phyloP scores from a whole-genome alignment of 2,888 invertebrate species.

The Drosophila ezoana region DNA sequence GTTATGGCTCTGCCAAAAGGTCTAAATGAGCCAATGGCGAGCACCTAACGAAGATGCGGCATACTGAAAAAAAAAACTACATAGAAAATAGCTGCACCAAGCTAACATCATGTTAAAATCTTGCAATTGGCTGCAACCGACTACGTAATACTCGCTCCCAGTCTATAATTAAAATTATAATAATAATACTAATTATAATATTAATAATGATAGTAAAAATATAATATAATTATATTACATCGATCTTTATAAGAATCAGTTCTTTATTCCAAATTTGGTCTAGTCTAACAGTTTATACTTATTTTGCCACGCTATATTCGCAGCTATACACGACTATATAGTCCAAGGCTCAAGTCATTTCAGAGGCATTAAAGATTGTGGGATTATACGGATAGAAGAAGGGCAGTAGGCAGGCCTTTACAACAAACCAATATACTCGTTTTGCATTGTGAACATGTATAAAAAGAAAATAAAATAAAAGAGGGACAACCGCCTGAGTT shows the following conservation, averaged over 20 bases:
- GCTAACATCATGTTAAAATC: background rate
- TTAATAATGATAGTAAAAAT: too few relatives aligned
- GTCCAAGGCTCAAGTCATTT: too few relatives aligned
- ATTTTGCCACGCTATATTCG: too few relatives aligned
- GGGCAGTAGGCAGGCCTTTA: background rate
- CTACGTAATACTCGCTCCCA: background rate
- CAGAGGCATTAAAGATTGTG: too few relatives aligned
- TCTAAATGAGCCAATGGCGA: constrained; percentile 44
- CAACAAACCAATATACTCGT: background rate
- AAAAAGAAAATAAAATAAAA: constrained; percentile 3
- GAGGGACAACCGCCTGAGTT: constrained; percentile 48
- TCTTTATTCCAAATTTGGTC: too few relatives aligned
- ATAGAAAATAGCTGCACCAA: constrained; percentile 3
- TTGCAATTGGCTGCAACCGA: background rate
- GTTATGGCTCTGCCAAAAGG: constrained; percentile 60
- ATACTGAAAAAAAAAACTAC: background rate
- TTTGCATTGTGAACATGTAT: background rate
- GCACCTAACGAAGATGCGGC: constrained; percentile 21
- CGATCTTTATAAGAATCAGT: too few relatives aligned
- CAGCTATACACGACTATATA: too few relatives aligned
- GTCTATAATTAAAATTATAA: too few relatives aligned
- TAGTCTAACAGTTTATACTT: too few relatives aligned
- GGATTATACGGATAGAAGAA: too few relatives aligned
- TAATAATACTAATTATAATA: too few relatives aligned
- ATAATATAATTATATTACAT: too few relatives aligned